Conservation (phyloP, 2,113 vertebrate species). For the Gallinago undulata region DNA sequence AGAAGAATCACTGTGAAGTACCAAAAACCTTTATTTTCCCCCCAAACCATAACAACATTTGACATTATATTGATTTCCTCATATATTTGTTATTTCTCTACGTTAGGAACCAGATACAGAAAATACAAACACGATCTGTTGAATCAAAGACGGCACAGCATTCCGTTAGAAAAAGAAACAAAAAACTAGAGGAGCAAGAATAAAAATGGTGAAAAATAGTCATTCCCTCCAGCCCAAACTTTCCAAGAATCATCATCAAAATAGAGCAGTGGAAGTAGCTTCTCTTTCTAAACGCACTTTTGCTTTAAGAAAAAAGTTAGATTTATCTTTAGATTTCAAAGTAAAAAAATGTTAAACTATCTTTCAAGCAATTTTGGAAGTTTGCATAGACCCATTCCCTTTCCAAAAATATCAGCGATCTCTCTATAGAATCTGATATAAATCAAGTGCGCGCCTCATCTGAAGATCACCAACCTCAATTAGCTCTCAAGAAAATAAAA, state of each 20-base stretch:
- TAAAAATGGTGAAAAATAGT: slow-evolving; percentile 56
- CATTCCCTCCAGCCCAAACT: slow-evolving; percentile 53
- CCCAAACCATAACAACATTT: slow-evolving; percentile 65
- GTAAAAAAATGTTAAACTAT: slow-evolving; percentile 79
- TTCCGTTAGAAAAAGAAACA: slow-evolving; percentile 66
- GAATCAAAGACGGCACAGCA: slow-evolving; percentile 65
- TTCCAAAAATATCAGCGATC: slow-evolving; percentile 80
- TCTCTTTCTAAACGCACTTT: slow-evolving; percentile 57
- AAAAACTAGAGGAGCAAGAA: slow-evolving; percentile 58
- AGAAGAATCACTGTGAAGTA: slow-evolving; percentile 39
- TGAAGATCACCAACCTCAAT: slow-evolving; percentile 51
- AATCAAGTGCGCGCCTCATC: slow-evolving; percentile 34
- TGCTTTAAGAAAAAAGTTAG: slow-evolving; percentile 63
- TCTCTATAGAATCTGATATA: slow-evolving; percentile 76
- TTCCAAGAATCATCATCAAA: slow-evolving; percentile 66
- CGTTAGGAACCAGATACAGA: slow-evolving; percentile 73
- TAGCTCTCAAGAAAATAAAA: slow-evolving; percentile 67
- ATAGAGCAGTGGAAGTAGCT: slow-evolving; percentile 67
- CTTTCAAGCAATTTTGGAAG: slow-evolving; percentile 72
- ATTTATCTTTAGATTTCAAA: slow-evolving; percentile 70
- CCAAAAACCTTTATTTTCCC: slow-evolving; percentile 71
- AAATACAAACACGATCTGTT: slow-evolving; percentile 72
- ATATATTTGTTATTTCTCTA: slow-evolving; percentile 77
- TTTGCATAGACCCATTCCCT: slow-evolving; percentile 81
- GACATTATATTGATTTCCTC: slow-evolving; percentile 76